Conservation (phyloP, 2,888 invertebrate species). For the Drosophila emarginata region DNA sequence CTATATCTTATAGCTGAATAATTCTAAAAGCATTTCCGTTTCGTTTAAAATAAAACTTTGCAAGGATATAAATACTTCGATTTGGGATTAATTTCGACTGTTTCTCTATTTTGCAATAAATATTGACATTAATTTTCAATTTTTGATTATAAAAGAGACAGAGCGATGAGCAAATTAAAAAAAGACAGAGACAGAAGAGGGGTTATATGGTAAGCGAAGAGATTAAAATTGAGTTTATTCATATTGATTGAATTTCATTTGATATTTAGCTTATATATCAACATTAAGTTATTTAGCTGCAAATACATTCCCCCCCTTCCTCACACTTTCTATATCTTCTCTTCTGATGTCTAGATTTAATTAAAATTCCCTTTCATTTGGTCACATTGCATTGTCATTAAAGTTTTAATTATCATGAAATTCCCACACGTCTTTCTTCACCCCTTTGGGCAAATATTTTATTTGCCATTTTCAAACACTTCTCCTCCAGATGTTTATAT, state of each 20-base stretch:
- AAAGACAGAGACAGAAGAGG: background rate
- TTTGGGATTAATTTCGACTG: background rate
- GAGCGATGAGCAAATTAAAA: background rate
- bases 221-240: background rate
- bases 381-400: slow-evolving; percentile 36
- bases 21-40: too few relatives aligned
- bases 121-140: slow-evolving; percentile 5
- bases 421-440: slow-evolving; percentile 37
- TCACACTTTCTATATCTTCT: too few relatives aligned
- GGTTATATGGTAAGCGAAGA: background rate
- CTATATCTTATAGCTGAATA: too few relatives aligned
- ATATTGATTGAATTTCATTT: background rate
- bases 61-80: background rate
- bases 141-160: background rate
- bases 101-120: background rate
- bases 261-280: background rate
- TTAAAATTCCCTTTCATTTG: slow-evolving; percentile 24
- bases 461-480: slow-evolving; percentile 52
- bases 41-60: too few relatives aligned
- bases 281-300: background rate
- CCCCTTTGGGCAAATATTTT: slow-evolving; percentile 18
- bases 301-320: background rate
- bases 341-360: background rate
- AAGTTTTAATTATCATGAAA: slow-evolving; percentile 45
- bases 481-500: slow-evolving; percentile 11